phyloP scores from a whole-genome alignment of 2,888 invertebrate genomes.

The Eremobia ochroleuca region DNA sequence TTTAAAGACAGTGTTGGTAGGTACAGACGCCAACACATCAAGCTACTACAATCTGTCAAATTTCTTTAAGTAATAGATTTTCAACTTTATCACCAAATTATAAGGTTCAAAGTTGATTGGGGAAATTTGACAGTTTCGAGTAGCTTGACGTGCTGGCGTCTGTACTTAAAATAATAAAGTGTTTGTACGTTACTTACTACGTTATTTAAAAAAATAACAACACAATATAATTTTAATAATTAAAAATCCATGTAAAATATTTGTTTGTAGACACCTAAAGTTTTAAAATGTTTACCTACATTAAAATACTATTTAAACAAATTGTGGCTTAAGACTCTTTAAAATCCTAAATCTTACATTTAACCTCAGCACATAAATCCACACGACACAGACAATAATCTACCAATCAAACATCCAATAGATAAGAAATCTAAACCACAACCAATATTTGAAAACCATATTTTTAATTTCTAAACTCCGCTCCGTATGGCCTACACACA shows the following conservation, averaged over 20 bases:
- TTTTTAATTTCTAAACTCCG: slow-evolving; percentile 56
- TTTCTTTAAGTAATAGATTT: too few relatives aligned
- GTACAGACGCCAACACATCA: too few relatives aligned
- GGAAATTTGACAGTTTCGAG: too few relatives aligned
- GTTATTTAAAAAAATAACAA: too few relatives aligned
- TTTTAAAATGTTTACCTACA: neutral
- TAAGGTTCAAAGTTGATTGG: too few relatives aligned
- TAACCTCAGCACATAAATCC: slow-evolving; percentile 10
- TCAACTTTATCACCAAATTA: too few relatives aligned
- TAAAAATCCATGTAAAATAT: neutral
- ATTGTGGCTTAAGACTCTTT: neutral
- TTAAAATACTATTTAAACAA: neutral
- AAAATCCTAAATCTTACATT: neutral
- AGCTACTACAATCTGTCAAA: too few relatives aligned
- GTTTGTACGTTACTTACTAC: too few relatives aligned
- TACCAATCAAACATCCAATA: slow-evolving; percentile 29
- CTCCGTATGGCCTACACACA: slow-evolving; percentile 57
- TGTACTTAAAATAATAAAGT: too few relatives aligned
- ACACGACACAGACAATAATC: slow-evolving; percentile 27
- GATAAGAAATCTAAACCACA: slow-evolving; percentile 34
- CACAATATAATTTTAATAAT: too few relatives aligned
- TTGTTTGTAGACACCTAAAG: neutral
- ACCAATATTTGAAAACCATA: slow-evolving; percentile 60
- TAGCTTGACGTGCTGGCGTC: too few relatives aligned
- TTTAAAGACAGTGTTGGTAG: neutral